These are phyloP conservation scores for Penaeus japonicus DNA, from an alignment of 1,140 invertebrate genomes.

Conservation along the genomic window DNA sequence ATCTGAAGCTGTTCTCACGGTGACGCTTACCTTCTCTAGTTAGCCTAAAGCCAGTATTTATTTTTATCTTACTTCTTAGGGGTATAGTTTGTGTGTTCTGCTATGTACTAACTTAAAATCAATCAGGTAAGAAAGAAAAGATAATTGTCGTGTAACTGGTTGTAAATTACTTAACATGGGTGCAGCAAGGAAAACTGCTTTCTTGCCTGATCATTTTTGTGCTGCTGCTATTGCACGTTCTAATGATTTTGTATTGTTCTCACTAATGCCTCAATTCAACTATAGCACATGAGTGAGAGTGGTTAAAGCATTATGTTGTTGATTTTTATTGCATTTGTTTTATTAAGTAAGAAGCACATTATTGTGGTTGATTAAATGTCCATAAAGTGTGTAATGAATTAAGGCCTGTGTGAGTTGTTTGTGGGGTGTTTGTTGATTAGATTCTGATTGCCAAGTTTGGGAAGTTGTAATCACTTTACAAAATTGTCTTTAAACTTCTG, in stretches of 20 bases:
- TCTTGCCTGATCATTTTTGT: constrained; percentile 42
- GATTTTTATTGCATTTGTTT: neutral
- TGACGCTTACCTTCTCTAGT: constrained; percentile 46
- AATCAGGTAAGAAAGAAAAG: constrained; percentile 44
- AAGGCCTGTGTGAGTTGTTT: constrained; percentile 35
- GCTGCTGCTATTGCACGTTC: constrained; percentile 47
- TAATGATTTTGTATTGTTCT: constrained; percentile 39
- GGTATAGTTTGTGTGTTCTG: constrained; percentile 46
- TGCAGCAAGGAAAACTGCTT: neutral
- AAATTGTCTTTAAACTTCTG: neutral
- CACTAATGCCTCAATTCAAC: constrained; percentile 56
- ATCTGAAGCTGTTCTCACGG: constrained; percentile 20
- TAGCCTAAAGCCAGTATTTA: constrained; percentile 34
- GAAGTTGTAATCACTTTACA: neutral
- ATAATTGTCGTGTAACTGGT: neutral
- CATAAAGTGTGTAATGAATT: constrained; percentile 33
- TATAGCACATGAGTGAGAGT: constrained; percentile 39
- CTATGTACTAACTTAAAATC: constrained; percentile 47
- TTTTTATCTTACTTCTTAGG: constrained; percentile 45
- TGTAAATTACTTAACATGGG: neutral
- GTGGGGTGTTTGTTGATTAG: constrained; percentile 36
- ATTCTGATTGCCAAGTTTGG: neutral
- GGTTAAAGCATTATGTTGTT: neutral
- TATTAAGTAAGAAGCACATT: neutral
- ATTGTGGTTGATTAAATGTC: neutral